phyloP scores from a whole-genome alignment of 2,888 invertebrate species.

The Nebria salina region DNA sequence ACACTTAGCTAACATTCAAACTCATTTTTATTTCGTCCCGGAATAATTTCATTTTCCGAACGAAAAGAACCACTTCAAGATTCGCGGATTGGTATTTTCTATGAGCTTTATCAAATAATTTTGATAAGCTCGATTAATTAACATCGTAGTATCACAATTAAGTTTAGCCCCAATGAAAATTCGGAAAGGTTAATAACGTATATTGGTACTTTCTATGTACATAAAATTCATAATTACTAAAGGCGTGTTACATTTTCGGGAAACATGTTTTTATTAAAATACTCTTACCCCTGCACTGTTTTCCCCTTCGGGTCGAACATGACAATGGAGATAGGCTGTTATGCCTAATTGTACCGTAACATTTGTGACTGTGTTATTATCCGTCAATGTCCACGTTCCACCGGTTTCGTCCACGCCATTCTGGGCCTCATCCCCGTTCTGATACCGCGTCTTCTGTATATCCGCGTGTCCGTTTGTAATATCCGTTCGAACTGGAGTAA shows the following conservation, averaged over 20 bases:
- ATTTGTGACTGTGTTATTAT: slow-evolving; percentile 81
- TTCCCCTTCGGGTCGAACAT: slow-evolving; percentile 79
- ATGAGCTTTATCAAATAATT: too few relatives aligned
- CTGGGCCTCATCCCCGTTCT: slow-evolving; percentile 15
- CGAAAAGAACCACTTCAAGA: too few relatives aligned
- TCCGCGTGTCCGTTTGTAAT: slow-evolving; percentile 7
- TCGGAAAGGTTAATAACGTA: too few relatives aligned
- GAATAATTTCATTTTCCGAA: too few relatives aligned
- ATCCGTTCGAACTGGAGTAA: slow-evolving; percentile 34
- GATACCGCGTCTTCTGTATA: slow-evolving; percentile 10
- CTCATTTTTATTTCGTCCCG: too few relatives aligned
- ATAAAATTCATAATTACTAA: too few relatives aligned
- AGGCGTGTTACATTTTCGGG: background rate
- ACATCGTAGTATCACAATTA: too few relatives aligned
- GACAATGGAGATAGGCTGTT: slow-evolving; percentile 83
- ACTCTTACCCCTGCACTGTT: slow-evolving; percentile 25
- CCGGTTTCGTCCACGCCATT: slow-evolving; percentile 24
- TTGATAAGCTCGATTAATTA: too few relatives aligned
- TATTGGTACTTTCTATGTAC: too few relatives aligned
- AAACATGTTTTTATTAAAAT: background rate
- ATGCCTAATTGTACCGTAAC: slow-evolving; percentile 81
- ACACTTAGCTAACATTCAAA: too few relatives aligned
- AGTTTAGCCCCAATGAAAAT: too few relatives aligned
- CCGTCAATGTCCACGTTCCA: slow-evolving; percentile 51
- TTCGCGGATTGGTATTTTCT: too few relatives aligned